A percentile compares a stretch with the other conserved stretches of the same genome.
phyloP scores from a whole-genome alignment of 2,113 vertebrate genomes.

The Ptilorrhoa leucosticta region DNA sequence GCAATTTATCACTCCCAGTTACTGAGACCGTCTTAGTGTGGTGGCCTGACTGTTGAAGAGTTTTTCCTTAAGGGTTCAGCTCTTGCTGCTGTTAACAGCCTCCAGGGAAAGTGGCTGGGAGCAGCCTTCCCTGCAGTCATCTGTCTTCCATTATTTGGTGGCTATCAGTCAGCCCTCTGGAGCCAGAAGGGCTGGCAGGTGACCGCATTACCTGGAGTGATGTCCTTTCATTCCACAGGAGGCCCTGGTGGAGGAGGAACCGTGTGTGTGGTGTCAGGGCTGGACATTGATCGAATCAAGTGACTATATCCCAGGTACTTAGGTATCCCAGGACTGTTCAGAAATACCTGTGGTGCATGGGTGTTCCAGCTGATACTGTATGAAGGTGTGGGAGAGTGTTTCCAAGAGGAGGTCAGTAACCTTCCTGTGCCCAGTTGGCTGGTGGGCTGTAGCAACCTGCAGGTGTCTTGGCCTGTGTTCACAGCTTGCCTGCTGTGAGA shows the following conservation, averaged over 20 bases:
- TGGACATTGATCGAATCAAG: background rate
- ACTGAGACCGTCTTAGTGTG: accelerated
- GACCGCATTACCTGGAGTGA: background rate
- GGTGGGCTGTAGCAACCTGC: background rate
- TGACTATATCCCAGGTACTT: background rate
- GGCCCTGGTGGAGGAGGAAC: accelerated
- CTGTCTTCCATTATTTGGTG: background rate
- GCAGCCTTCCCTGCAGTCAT: background rate
- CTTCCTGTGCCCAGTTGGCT: background rate
- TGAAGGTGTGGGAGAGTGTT: background rate
- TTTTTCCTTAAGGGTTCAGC: background rate
- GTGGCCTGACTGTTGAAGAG: background rate
- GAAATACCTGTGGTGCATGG: background rate
- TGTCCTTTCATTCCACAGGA: background rate
- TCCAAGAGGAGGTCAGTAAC: background rate
- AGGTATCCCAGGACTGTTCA: background rate
- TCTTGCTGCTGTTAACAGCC: background rate
- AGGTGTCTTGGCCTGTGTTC: background rate
- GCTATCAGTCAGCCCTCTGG: background rate
- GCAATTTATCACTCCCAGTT: background rate
- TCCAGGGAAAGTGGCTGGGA: background rate
- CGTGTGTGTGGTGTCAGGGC: accelerated
- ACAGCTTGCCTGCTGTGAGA: background rate
- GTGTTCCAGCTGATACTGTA: accelerated
- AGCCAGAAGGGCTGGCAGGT: background rate